A percentile compares a stretch with the other conserved stretches of the same genome.
These are phyloP conservation scores for Panulirus ornatus DNA, from an alignment of 1,140 invertebrate species.

Conservation along the genomic window DNA sequence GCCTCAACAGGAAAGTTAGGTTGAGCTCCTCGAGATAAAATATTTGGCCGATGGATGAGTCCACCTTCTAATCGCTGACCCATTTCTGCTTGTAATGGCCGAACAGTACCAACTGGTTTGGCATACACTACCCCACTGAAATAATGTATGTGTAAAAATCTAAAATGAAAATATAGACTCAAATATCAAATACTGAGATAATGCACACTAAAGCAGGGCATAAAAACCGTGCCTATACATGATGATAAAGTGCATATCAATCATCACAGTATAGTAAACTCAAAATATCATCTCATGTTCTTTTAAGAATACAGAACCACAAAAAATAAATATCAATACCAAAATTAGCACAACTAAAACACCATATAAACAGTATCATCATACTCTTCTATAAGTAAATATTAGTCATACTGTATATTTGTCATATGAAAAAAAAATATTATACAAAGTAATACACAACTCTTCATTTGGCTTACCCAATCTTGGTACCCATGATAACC, in stretches of 20 bases:
- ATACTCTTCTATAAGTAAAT: background rate
- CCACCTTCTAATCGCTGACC: constrained; percentile 77
- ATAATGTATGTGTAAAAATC: no score
- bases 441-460: background rate
- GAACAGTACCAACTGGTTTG: constrained; percentile 81
- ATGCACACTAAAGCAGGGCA: no score
- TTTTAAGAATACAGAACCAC: no score
- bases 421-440: no score
- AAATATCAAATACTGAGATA: no score
- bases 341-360: background rate
- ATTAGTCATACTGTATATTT: background rate
- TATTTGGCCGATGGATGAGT: constrained; percentile 63
- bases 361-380: background rate
- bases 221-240: no score
- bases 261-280: background rate
- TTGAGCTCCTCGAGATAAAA: constrained; percentile 47
- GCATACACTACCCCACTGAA: constrained; percentile 75
- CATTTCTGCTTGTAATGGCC: constrained; percentile 81
- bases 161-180: no score
- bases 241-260: no score
- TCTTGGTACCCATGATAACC: constrained; percentile 73
- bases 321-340: background rate
- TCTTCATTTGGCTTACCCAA: constrained; percentile 49
- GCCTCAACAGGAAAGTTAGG: constrained; percentile 83
- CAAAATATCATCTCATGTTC: no score